These are phyloP conservation scores for Phalacrocorax carbo DNA, from an alignment of 2,113 vertebrate species.

Conservation along the genomic window DNA sequence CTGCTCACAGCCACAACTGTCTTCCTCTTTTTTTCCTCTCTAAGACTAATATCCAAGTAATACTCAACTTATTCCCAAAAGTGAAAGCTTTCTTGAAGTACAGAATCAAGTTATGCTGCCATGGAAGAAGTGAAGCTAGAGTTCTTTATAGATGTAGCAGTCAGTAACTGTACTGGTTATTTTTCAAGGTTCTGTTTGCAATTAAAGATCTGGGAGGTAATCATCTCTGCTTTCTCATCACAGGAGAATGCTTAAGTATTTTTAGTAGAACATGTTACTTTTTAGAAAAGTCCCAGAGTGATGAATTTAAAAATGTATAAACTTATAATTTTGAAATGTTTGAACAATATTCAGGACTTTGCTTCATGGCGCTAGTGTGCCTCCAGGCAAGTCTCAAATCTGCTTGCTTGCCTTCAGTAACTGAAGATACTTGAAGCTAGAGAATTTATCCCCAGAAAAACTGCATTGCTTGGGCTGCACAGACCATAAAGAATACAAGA, in stretches of 20 bases:
- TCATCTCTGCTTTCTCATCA: background rate
- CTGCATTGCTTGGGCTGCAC: background rate
- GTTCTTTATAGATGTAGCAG: background rate
- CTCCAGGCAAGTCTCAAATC: background rate
- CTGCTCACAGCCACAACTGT: background rate
- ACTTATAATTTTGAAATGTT: background rate
- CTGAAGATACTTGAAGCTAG: slow-evolving; percentile 31
- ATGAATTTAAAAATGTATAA: background rate
- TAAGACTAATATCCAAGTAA: background rate
- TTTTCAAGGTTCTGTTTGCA: slow-evolving; percentile 7
- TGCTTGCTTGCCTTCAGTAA: background rate
- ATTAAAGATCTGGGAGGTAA: background rate
- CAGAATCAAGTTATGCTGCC: background rate
- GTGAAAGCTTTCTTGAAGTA: background rate
- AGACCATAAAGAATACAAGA: slow-evolving; percentile 40
- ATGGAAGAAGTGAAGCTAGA: background rate
- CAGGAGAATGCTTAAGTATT: background rate
- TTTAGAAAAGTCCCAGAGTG: background rate
- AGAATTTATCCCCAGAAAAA: background rate
- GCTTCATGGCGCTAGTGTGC: background rate
- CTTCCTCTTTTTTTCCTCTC: background rate
- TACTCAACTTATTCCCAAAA: background rate
- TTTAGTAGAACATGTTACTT: background rate
- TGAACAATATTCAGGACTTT: background rate
- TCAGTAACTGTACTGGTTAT: background rate